Conservation (phyloP, 2,113 vertebrate genomes). For the Tychaedon coryphoeus region DNA sequence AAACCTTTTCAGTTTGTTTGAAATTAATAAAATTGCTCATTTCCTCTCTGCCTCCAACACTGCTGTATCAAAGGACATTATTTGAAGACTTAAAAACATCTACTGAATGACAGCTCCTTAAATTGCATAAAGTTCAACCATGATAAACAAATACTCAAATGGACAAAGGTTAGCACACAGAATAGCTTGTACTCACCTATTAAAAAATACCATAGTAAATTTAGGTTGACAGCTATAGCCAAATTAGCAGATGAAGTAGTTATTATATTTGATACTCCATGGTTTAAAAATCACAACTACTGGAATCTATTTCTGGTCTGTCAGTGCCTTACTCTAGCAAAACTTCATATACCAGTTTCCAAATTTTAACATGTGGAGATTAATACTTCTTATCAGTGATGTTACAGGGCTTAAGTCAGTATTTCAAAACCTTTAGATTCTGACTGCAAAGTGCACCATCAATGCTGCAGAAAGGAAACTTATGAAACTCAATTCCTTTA, state of each 20-base stretch:
- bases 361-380: neutral
- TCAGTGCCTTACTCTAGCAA: neutral
- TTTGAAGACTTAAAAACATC: neutral
- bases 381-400: neutral
- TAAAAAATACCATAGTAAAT: neutral
- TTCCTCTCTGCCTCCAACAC: neutral
- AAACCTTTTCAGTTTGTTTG: neutral
- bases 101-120: constrained; percentile 35
- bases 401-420: neutral
- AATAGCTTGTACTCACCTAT: constrained; percentile 17
- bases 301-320: neutral
- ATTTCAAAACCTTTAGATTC: neutral
- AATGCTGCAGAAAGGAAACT: neutral
- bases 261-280: neutral
- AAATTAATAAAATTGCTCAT: neutral
- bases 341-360: neutral
- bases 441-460: neutral
- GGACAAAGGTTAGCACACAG: neutral
- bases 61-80: neutral
- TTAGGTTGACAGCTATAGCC: neutral
- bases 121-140: constrained; percentile 52
- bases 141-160: constrained; percentile 50
- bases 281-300: neutral
- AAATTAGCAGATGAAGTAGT: neutral
- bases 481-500: neutral